Evolutionary conservation across 2,888 invertebrate genomes (phyloP).

Genomic region (Ceramica pisi): DNA sequence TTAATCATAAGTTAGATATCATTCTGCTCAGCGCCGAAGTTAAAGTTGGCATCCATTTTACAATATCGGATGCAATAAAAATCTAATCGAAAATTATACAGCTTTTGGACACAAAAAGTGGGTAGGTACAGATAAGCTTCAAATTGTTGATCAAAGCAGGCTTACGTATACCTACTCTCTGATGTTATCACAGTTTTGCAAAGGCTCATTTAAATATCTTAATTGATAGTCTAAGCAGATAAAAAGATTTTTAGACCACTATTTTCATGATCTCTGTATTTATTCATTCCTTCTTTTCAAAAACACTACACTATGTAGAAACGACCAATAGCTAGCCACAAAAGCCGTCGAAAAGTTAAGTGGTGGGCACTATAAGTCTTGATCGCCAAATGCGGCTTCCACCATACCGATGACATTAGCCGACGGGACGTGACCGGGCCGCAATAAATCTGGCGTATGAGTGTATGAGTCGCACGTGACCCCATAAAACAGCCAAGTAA

Average conservation of each 20-base stretch:
- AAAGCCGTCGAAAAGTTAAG: conserved; percentile 60
- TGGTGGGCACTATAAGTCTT: conserved; percentile 76
- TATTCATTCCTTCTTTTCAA: neutral
- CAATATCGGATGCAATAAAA: neutral
- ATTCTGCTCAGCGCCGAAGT: neutral
- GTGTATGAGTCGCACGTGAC: conserved; percentile 59
- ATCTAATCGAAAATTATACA: conserved; percentile 6
- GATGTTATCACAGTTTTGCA: neutral
- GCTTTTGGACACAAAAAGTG: neutral
- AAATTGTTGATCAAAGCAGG: too few relatives aligned
- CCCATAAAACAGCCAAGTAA: conserved; percentile 57
- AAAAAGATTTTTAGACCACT: neutral
- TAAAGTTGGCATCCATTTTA: neutral
- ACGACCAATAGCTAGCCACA: neutral
- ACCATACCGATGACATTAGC: conserved; percentile 71
- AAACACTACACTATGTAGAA: neutral
- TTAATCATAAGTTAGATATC: neutral
- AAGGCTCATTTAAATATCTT: too few relatives aligned
- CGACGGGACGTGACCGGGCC: conserved; percentile 73
- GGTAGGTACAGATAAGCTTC: neutral
- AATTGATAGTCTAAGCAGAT: neutral
- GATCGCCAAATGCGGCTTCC: conserved; percentile 68
- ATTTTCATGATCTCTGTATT: neutral
- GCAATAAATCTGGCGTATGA: conserved; percentile 66
- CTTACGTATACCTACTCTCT: neutral